Evolutionary conservation across 2,888 invertebrate genomes (phyloP).

Genomic region (Heliconius erato): DNA sequence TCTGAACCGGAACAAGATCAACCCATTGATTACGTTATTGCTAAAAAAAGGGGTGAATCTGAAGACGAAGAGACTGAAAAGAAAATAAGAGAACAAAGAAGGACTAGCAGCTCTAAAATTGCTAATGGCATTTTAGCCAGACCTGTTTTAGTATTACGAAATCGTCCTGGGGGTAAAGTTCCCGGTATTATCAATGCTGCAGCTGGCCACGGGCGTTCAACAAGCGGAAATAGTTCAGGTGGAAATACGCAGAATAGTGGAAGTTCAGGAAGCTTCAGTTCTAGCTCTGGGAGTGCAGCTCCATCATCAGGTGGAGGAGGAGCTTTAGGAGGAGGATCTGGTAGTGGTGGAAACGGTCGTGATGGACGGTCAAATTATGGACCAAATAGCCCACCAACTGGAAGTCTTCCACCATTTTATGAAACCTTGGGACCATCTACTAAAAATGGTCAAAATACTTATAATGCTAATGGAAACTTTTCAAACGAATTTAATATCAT

Average conservation of each 20-base stretch:
- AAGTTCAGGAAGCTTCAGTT: conserved; percentile 83
- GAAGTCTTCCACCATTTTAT: conserved; percentile 95
- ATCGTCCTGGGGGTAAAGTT: conserved; percentile 85
- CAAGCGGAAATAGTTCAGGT: conserved; percentile 85
- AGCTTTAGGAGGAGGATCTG: conserved; percentile 89
- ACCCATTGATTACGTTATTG: conserved; percentile 95
- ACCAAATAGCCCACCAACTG: conserved; percentile 94
- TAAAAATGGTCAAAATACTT: conserved; percentile 91
- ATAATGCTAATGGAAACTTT: conserved; percentile 89
- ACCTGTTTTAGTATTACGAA: conserved; percentile 85
- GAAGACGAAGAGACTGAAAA: conserved; percentile 90
- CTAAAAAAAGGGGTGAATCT: conserved; percentile 90
- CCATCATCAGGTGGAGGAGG: conserved; percentile 87
- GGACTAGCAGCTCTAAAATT: conserved; percentile 89
- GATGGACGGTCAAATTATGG: conserved; percentile 95
- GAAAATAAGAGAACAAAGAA: conserved; percentile 88
- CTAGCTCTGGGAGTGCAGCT: conserved; percentile 84
- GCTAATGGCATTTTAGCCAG: conserved; percentile 84
- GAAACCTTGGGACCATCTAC: conserved; percentile 89
- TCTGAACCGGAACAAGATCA: conserved; percentile 92
- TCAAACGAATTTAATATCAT: conserved; percentile 89
- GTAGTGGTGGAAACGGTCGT: conserved; percentile 91
- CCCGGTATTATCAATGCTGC: conserved; percentile 90
- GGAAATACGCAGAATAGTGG: conserved; percentile 83
- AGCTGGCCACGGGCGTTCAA: conserved; percentile 92